Evolutionary conservation across 2,888 invertebrate species (phyloP).

Genomic region (Hyles lineata): DNA sequence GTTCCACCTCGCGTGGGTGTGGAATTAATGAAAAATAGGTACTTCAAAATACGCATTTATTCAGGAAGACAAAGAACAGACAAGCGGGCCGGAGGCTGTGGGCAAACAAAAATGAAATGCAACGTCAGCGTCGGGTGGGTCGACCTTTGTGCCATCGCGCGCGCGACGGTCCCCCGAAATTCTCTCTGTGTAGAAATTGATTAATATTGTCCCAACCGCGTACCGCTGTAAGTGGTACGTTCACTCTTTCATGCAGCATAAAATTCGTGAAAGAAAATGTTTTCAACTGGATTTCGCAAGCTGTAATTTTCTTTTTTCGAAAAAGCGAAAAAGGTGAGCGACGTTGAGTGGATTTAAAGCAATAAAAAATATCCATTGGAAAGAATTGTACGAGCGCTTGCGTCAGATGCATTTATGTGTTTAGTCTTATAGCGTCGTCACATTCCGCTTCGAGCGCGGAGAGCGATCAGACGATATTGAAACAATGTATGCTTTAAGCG

Average conservation of each 20-base stretch:
- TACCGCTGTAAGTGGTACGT: slow-evolving; percentile 66
- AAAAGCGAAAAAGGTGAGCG: slow-evolving; percentile 55
- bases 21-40: slow-evolving; percentile 70
- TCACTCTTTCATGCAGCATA: slow-evolving; percentile 59
- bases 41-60: slow-evolving; percentile 74
- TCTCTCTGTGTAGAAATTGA: slow-evolving; percentile 76
- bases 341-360: slow-evolving; percentile 59
- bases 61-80: slow-evolving; percentile 74
- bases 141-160: slow-evolving; percentile 70
- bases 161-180: slow-evolving; percentile 67
- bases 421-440: slow-evolving; percentile 49
- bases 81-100: slow-evolving; percentile 64
- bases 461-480: slow-evolving; percentile 16
- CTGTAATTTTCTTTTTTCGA: slow-evolving; percentile 57
- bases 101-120: slow-evolving; percentile 78
- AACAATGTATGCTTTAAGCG: slow-evolving; percentile 19
- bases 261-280: slow-evolving; percentile 65
- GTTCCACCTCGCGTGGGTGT: slow-evolving; percentile 58
- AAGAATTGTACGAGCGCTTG: slow-evolving; percentile 60
- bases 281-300: slow-evolving; percentile 58
- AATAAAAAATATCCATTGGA: slow-evolving; percentile 62
- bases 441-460: slow-evolving; percentile 40
- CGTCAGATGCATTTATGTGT: slow-evolving; percentile 56
- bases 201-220: slow-evolving; percentile 73
- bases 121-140: slow-evolving; percentile 69